Evolutionary conservation across 2,113 vertebrate species (phyloP).

Genomic region (Cyphomyrus discorhynchus): DNA sequence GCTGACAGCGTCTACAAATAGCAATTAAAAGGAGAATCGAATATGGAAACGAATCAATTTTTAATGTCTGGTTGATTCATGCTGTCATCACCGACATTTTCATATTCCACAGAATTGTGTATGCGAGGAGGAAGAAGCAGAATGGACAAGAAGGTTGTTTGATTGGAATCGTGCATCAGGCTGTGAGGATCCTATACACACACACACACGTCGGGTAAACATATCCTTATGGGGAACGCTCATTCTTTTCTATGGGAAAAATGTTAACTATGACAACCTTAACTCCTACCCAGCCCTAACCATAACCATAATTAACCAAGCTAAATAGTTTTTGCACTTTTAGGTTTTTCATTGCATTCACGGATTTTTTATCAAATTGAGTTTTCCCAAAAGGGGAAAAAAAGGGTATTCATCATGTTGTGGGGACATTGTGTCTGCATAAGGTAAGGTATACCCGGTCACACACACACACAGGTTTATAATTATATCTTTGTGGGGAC

Average conservation of each 20-base stretch:
- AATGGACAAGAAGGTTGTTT: neutral
- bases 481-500: too few relatives aligned
- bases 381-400: neutral
- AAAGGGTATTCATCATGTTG: neutral
- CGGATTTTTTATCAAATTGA: neutral
- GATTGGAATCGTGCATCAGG: neutral
- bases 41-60: slow-evolving; percentile 65
- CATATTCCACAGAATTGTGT: slow-evolving; percentile 32
- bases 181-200: neutral
- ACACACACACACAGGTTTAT: too few relatives aligned
- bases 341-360: too few relatives aligned
- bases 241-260: too few relatives aligned
- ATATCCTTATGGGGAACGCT: neutral
- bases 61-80: slow-evolving; percentile 60
- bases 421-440: neutral
- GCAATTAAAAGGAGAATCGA: slow-evolving; percentile 64
- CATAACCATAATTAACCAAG: too few relatives aligned
- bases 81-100: slow-evolving; percentile 46
- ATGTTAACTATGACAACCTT: too few relatives aligned
- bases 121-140: slow-evolving; percentile 27
- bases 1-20: slow-evolving; percentile 51
- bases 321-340: too few relatives aligned
- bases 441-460: too few relatives aligned
- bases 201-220: neutral
- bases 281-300: neutral